A percentile compares a stretch with the other conserved stretches of the same genome.
phyloP scores from a whole-genome alignment of 2,888 invertebrate genomes.

The Drosophila kokeensis region DNA sequence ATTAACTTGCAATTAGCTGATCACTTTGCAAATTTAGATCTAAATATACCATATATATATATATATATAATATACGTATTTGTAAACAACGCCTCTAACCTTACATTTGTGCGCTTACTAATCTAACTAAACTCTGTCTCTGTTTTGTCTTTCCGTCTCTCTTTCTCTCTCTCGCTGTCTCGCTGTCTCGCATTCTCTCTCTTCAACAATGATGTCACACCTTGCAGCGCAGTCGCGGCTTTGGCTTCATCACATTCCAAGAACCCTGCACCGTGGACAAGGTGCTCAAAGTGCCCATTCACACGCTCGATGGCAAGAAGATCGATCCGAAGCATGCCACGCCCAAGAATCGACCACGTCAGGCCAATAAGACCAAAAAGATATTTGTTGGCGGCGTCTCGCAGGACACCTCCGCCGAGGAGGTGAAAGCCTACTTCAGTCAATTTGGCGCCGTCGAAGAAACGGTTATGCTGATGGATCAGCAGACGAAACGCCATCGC shows the following conservation, averaged over 20 bases:
- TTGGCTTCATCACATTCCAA: slow-evolving; percentile 96
- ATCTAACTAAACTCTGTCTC: slow-evolving; percentile 22
- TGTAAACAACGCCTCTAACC: slow-evolving; percentile 41
- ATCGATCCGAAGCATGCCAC: slow-evolving; percentile 98
- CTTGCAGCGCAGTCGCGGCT: slow-evolving; percentile 95
- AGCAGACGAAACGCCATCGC: slow-evolving; percentile 95
- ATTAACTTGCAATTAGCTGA: slow-evolving; percentile 65
- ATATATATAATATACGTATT: slow-evolving; percentile 33
- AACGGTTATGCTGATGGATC: slow-evolving; percentile 97
- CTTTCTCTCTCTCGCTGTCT: background rate
- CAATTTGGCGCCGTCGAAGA: slow-evolving; percentile 96
- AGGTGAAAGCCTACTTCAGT: slow-evolving; percentile 95
- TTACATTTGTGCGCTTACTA: background rate
- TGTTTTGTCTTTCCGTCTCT: slow-evolving; percentile 6
- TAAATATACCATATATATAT: slow-evolving; percentile 19
- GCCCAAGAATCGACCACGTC: slow-evolving; percentile 94
- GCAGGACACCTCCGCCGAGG: slow-evolving; percentile 95
- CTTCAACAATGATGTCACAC: slow-evolving; percentile 28
- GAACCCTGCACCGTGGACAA: slow-evolving; percentile 96
- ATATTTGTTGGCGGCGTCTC: slow-evolving; percentile 97
- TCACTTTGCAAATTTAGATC: slow-evolving; percentile 53
- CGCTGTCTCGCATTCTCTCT: slow-evolving; percentile 15
- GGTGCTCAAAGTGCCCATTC: slow-evolving; percentile 95
- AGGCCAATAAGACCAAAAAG: slow-evolving; percentile 95
- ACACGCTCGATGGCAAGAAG: slow-evolving; percentile 96